Percentiles rank a stretch among this genome's conserved stretches.
These are phyloP conservation scores for Amblyteles armatorius DNA, from an alignment of 2,888 invertebrate species.

Conservation along the genomic window DNA sequence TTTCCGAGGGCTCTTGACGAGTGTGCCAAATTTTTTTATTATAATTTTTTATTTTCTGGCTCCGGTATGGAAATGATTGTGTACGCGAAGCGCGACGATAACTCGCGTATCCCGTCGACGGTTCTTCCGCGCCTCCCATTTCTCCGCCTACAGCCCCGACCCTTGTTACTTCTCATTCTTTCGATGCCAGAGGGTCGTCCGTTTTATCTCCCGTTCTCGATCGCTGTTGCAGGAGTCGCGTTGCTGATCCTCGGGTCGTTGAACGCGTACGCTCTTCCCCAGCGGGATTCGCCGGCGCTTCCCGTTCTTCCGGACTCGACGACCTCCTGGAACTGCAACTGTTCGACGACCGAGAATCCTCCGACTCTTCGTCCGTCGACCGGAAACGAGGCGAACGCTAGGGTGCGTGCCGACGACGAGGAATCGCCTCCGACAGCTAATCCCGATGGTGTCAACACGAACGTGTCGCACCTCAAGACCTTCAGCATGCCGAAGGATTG, in stretches of 20 bases:
- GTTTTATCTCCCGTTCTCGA: slow-evolving; percentile 45
- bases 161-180: slow-evolving; percentile 26
- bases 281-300: slow-evolving; percentile 64
- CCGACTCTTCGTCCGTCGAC: slow-evolving; percentile 71
- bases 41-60: slow-evolving; percentile 21
- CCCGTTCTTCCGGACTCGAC: slow-evolving; percentile 67
- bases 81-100: slow-evolving; percentile 34
- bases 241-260: slow-evolving; percentile 65
- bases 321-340: slow-evolving; percentile 72
- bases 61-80: slow-evolving; percentile 30
- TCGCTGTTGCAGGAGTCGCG: slow-evolving; percentile 57
- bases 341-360: slow-evolving; percentile 75
- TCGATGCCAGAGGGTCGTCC: slow-evolving; percentile 25
- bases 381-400: slow-evolving; percentile 54
- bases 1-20: slow-evolving; percentile 40
- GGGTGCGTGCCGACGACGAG: slow-evolving; percentile 23
- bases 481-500: slow-evolving; percentile 74
- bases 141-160: background rate
- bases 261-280: slow-evolving; percentile 58
- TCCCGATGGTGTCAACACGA: slow-evolving; percentile 63
- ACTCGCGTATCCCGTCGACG: slow-evolving; percentile 39
- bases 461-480: slow-evolving; percentile 78
- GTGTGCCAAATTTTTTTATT: slow-evolving; percentile 45
- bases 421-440: slow-evolving; percentile 3
- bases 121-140: background rate